A percentile compares a stretch with the other conserved stretches of the same genome.
These are phyloP conservation scores for Tetranychus truncatus DNA, from an alignment of 2,888 invertebrate genomes.

Conservation along the genomic window DNA sequence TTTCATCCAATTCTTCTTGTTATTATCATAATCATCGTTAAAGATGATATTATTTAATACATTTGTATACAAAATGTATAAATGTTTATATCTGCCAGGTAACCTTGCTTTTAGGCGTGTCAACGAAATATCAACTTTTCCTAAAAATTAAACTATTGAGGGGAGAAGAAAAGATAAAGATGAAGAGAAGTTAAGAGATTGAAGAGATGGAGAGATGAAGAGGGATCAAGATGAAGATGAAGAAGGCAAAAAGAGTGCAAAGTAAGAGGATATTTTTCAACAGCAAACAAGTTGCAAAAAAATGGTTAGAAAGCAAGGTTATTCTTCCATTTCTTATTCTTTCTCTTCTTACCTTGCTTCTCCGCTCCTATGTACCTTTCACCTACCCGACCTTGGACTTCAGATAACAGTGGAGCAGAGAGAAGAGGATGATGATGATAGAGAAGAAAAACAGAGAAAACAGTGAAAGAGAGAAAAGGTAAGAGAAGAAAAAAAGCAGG, in stretches of 20 bases:
- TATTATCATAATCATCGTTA: neutral
- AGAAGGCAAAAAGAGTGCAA: conserved; percentile 31
- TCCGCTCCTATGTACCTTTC: neutral
- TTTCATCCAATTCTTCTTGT: neutral
- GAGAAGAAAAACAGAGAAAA: neutral
- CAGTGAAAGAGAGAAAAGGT: neutral
- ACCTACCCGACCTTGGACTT: conserved; percentile 3
- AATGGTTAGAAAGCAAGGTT: neutral
- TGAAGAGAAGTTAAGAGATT: conserved; percentile 9
- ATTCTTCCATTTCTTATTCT: neutral
- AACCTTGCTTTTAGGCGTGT: neutral
- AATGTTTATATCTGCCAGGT: neutral
- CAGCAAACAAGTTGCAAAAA: neutral
- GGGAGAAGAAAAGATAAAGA: neutral
- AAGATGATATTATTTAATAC: neutral
- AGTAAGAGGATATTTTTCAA: neutral
- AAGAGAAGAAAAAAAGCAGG: neutral
- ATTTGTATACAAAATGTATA: neutral
- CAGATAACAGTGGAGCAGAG: conserved; percentile 5
- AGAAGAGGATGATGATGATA: neutral
- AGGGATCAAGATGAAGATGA: conserved; percentile 22
- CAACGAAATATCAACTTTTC: neutral
- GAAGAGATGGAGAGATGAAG: neutral
- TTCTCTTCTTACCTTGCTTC: neutral
- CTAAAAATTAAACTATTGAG: neutral